Conservation (phyloP, 2,113 vertebrate genomes). For the Poeciliopsis prolifica region DNA sequence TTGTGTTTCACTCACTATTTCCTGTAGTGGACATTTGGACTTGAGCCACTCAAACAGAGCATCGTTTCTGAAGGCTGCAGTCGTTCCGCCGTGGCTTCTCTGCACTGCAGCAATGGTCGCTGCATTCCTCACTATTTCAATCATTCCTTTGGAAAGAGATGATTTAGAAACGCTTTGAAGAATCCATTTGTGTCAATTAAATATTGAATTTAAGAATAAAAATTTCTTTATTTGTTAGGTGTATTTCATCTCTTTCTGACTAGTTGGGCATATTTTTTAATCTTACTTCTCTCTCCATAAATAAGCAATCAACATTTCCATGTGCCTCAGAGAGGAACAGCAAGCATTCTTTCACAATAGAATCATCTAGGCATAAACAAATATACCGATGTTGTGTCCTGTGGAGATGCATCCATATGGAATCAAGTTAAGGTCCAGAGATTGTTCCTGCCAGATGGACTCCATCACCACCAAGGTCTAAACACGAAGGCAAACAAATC, state of each 20-base stretch:
- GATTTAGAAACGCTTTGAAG: no score
- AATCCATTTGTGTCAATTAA: no score
- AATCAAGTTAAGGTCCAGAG: slow-evolving; percentile 80
- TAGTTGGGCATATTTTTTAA: not conserved
- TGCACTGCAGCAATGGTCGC: slow-evolving; percentile 80
- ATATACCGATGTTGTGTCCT: slow-evolving; percentile 79
- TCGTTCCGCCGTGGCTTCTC: slow-evolving; percentile 72
- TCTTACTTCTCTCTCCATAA: not conserved
- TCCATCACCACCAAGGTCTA: slow-evolving; percentile 83
- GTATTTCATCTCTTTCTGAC: no score
- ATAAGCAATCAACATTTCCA: not conserved
- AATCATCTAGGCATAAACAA: not conserved
- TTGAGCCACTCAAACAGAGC: slow-evolving; percentile 81
- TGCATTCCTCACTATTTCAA: slow-evolving; percentile 81
- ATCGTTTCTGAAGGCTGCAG: slow-evolving; percentile 77
- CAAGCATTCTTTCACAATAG: no score
- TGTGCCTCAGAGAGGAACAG: not conserved
- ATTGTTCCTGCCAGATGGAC: slow-evolving; percentile 83
- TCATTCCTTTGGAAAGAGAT: slow-evolving; percentile 73
- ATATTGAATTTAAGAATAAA: no score
- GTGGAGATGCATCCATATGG: slow-evolving; percentile 85
- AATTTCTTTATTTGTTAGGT: no score
- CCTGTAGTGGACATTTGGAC: slow-evolving; percentile 75
- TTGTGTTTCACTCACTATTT: slow-evolving; percentile 69
- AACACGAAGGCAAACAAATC: not conserved